Evolutionary conservation across 1,140 invertebrate genomes (phyloP), one percentile per base, ranked within the genome.

Genomic region (Asobara japonica): DNA sequence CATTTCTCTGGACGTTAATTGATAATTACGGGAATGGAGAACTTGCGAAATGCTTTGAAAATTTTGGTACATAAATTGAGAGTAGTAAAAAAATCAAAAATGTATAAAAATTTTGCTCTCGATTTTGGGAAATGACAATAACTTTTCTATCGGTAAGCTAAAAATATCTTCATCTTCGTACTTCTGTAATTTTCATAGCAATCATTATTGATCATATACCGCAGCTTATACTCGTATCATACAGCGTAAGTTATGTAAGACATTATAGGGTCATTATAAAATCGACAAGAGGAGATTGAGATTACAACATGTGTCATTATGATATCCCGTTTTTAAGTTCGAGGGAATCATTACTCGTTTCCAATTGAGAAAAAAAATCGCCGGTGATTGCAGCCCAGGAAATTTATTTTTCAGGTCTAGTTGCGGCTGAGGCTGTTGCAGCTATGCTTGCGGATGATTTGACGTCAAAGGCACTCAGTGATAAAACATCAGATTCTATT

Each of bases 391-490:
- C 41, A 45, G 41, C 41, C 3, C 18, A 16, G n/a, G 3, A 1
- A 45, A 45, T 45, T 83, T 81, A 67, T 45, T 80, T 75, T 71
- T 11, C 75, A 87, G 86, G 85, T 74, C 76, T 86, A 62, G 84
- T 82, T 81, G 85, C 85, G 38, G 85, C 84, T 7, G 85, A 87
- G 75, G 85, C 85, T 45, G 83, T 87, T 5, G 86, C 86, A 11
- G 86, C 86, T 13, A 87, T 87, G 85, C 77, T 87, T 11, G 83
- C 80, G 38, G 85, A 87, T 38, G 86, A 87, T 60, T 77, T 87
- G 67, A 80, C 85, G 0, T 85, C 80, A 8, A 87, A 87, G 36
- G 83, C 83, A 11, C 79, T 87, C 0, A 84, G 72, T 75, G 84
- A 87, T 29, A 82, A 80, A 65, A 78, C 77, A 11, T 75, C 84